A percentile compares a stretch with the other conserved stretches of the same genome.
These are phyloP conservation scores for Drosophila neocordata DNA, from an alignment of 1,140 invertebrate genomes.

Conservation along the genomic window DNA sequence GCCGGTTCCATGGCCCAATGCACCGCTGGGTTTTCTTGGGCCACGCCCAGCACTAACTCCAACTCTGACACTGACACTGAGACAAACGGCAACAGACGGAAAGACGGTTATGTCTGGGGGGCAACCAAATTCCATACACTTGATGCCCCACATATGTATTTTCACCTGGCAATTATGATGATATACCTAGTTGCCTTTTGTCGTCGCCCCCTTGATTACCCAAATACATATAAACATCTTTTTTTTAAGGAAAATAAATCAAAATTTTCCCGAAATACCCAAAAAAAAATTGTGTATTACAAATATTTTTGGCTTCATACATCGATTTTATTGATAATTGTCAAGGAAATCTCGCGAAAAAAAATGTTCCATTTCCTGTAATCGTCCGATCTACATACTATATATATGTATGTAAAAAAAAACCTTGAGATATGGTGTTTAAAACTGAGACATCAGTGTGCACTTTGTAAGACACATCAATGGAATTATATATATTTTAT, in stretches of 20 bases:
- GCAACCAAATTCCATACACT: slow-evolving; percentile 38
- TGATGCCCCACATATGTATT: slow-evolving; percentile 58
- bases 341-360: neutral
- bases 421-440: neutral
- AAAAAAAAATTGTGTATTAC: no score
- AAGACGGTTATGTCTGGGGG: slow-evolving; percentile 2
- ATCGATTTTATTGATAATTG: neutral
- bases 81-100: neutral
- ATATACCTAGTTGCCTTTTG: slow-evolving; percentile 8
- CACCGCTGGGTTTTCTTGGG: slow-evolving; percentile 39
- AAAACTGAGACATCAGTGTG: neutral
- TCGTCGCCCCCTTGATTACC: slow-evolving; percentile 18
- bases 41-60: slow-evolving; percentile 22
- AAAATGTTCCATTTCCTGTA: neutral
- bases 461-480: neutral
- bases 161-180: slow-evolving; percentile 61
- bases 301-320: slow-evolving; percentile 8
- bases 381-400: neutral
- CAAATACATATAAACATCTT: neutral
- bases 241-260: no score
- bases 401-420: neutral
- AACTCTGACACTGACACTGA: slow-evolving; percentile 29
- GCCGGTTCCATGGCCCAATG: slow-evolving; percentile 40
- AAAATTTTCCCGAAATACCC: no score
- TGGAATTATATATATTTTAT: neutral